Conservation (phyloP, 37 sponge, comb jelly and placozoan genomes). For the Eunapius fragilis region DNA sequence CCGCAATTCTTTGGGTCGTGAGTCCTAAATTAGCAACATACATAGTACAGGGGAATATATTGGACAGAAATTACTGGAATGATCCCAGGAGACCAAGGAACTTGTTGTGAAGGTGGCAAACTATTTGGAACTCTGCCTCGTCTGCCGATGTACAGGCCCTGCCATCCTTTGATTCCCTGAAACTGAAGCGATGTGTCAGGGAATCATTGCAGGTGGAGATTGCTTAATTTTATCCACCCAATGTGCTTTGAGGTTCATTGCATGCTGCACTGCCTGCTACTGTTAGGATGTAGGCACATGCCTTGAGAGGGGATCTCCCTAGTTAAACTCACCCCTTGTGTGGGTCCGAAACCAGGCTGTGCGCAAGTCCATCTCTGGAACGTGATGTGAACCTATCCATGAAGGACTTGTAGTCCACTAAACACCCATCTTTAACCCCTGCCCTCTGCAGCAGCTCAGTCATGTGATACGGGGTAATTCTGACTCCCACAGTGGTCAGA, state of each 20-base stretch:
- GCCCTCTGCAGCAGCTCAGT: conserved; percentile 9
- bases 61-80: conserved; percentile 38
- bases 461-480: conserved; percentile 14
- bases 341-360: conserved; percentile 12
- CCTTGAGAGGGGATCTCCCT: too few species aligned
- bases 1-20: conserved; percentile 38
- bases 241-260: too few species aligned
- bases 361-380: conserved; percentile 8
- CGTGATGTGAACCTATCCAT: conserved; percentile 14
- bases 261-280: too few species aligned
- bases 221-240: too few species aligned
- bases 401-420: conserved; percentile 31
- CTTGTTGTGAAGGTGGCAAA: conserved; percentile 37
- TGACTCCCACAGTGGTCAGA: conserved; percentile 4
- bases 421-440: background rate
- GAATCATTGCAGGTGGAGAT: too few species aligned
- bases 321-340: conserved; percentile 1
- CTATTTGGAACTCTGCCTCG: conserved; percentile 40
- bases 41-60: background rate
- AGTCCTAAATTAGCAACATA: background rate
- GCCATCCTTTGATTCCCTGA: background rate
- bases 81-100: conserved; percentile 43
- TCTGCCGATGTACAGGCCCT: conserved; percentile 40
- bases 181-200: background rate
- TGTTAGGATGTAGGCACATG: too few species aligned